Base-by-base conservation (phyloP, 2,888 invertebrate genomes). In the Ophion obscuratus region DNA sequence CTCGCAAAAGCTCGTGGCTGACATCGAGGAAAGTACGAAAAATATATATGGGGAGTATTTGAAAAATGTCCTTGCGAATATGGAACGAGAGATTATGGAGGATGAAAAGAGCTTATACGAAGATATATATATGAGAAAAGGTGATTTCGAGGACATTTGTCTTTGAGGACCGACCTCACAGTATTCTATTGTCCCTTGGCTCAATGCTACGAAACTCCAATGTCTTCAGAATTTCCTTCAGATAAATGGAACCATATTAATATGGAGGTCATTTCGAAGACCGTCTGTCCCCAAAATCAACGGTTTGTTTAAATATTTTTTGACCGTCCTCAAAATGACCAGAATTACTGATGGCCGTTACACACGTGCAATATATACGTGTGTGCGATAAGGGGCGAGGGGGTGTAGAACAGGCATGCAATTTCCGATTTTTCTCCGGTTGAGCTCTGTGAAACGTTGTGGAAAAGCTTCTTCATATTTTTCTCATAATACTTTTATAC, bases 401-500 rank as follows among this genome's bases (percentile, higher is more conserved):
- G 53, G 53, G 17, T 3, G 14, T 17, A 9, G 57, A 59, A 27
- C 61, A 57, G 71, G 71, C 40, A 76, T 81, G 77, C 81, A 74
- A 85, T 85, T 81, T 74, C 66, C 74, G 62, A 74, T 85, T 78
- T 81, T 53, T 66, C 77, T 75, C 57, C n/a, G 24, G 70, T 68
- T 67, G 20, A 40, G 59, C 81, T 57, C 57, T 73, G 73, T 59
- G 73, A 31, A 68, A 59, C 53, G 31, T 79, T 24, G 62, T 17
- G 20, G 57, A 77, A 67, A 36, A 40, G 77, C 67, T 64, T 47
- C 68, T 74, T 67, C 77, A 74, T 44, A 73, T 68, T 78, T 73
- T 74, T 68, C 78, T 62, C 74, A 77, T 59, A 81, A 61, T 31
- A 44, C 62, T 81, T 78, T 57, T 20, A 44, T 76, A 7, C 20